These are phyloP conservation scores for Papilio polytes DNA, from an alignment of 1,140 invertebrate species.

Conservation along the genomic window DNA sequence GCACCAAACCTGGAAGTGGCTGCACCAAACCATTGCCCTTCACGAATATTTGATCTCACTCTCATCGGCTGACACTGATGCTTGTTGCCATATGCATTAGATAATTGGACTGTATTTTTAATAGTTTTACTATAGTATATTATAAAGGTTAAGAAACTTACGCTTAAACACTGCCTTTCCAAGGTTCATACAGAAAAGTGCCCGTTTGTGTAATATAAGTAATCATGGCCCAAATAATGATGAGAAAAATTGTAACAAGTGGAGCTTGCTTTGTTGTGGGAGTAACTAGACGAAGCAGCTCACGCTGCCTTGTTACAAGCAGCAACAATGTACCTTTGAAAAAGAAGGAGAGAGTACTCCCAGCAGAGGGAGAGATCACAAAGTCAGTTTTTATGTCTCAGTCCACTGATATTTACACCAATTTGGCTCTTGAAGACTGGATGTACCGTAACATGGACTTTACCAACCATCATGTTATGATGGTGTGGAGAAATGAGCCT, in stretches of 20 bases:
- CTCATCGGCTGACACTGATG: slow-evolving; percentile 88
- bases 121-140: slow-evolving; percentile 49
- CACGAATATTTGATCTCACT: slow-evolving; percentile 94
- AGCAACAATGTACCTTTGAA: slow-evolving; percentile 54
- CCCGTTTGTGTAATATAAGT: slow-evolving; percentile 60
- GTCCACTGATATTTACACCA: slow-evolving; percentile 94
- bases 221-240: slow-evolving; percentile 78
- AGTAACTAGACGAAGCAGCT: slow-evolving; percentile 69
- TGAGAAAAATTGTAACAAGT: slow-evolving; percentile 70
- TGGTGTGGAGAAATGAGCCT: slow-evolving; percentile 96
- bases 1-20: slow-evolving; percentile 96
- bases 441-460: slow-evolving; percentile 94
- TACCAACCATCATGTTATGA: slow-evolving; percentile 90
- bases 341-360: slow-evolving; percentile 62
- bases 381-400: slow-evolving; percentile 97
- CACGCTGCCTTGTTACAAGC: slow-evolving; percentile 61
- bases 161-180: slow-evolving; percentile 62
- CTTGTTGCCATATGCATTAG: slow-evolving; percentile 70
- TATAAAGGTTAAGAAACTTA: slow-evolving; percentile 60
- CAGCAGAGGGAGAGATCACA: slow-evolving; percentile 83
- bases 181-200: slow-evolving; percentile 80
- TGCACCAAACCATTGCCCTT: slow-evolving; percentile 93
- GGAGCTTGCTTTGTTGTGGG: slow-evolving; percentile 70
- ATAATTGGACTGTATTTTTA: slow-evolving; percentile 52
- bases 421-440: slow-evolving; percentile 98